A percentile compares a stretch with the other conserved stretches of the same genome.
These are phyloP conservation scores for Dicrostonyx torquatus DNA, from an alignment of 2,797 vertebrate species.

Conservation along the genomic window DNA sequence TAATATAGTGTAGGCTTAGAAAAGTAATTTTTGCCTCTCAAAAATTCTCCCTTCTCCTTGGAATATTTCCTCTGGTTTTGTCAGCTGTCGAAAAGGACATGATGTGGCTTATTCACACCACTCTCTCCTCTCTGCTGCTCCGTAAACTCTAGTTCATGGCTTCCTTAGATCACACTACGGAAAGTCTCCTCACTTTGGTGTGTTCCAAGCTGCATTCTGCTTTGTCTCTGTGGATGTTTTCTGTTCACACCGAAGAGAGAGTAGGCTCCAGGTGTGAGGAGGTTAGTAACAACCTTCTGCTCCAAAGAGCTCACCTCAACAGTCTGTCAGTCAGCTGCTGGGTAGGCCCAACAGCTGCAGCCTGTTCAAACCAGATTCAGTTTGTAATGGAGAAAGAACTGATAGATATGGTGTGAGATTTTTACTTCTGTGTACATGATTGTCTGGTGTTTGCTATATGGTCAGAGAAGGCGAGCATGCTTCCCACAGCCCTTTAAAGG, in stretches of 20 bases:
- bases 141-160: background rate
- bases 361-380: background rate
- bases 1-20: background rate
- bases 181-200: background rate
- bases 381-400: background rate
- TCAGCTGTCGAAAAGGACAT: slow-evolving; percentile 14
- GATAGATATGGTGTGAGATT: background rate
- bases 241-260: slow-evolving; percentile 19
- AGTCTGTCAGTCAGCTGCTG: background rate
- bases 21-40: background rate
- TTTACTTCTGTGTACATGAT: background rate
- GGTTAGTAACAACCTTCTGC: background rate
- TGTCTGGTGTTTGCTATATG: background rate
- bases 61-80: background rate
- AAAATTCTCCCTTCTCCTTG: background rate
- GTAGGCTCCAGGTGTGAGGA: background rate
- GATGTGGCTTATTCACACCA: background rate
- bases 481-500: background rate
- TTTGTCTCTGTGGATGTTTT: background rate
- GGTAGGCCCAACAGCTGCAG: background rate
- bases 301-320: background rate
- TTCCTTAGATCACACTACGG: background rate
- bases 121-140: background rate
- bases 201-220: background rate
- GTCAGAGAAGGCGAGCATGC: background rate